These are phyloP conservation scores for Gymnocheta viridis DNA, from an alignment of 2,888 invertebrate genomes.

Conservation along the genomic window DNA sequence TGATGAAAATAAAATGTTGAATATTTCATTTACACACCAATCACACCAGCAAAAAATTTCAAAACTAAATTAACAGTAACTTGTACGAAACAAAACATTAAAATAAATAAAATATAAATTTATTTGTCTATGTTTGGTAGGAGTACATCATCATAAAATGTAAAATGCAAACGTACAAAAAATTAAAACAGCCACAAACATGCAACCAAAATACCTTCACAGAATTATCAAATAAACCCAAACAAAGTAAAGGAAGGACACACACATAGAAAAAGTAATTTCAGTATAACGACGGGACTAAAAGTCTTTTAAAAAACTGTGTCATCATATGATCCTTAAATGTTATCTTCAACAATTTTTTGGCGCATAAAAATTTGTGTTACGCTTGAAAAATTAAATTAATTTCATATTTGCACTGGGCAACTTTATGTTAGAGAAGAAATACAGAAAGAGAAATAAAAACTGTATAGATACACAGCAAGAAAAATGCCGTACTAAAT, in stretches of 20 bases:
- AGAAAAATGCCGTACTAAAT: too few relatives aligned
- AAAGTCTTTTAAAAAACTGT: not conserved
- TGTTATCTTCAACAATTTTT: too few relatives aligned
- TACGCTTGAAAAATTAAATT: too few relatives aligned
- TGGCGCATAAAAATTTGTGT: too few relatives aligned
- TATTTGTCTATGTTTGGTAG: conserved; percentile 30
- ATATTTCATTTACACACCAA: conserved; percentile 37
- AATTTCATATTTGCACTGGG: too few relatives aligned
- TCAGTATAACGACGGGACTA: not conserved
- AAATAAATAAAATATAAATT: conserved; percentile 32
- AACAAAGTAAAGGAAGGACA: conserved; percentile 36
- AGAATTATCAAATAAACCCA: conserved; percentile 5
- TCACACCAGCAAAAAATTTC: not conserved
- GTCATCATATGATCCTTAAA: too few relatives aligned
- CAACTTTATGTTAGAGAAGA: too few relatives aligned
- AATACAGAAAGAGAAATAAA: too few relatives aligned
- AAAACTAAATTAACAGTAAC: conserved; percentile 44
- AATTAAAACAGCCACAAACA: conserved; percentile 10
- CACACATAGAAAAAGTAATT: not conserved
- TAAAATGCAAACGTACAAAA: not conserved
- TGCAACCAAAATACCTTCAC: conserved; percentile 48
- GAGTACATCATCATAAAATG: conserved; percentile 37
- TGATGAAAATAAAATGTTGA: conserved; percentile 42
- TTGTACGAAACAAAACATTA: not conserved
- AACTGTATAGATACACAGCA: too few relatives aligned